Evolutionary conservation across 2,113 vertebrate genomes (phyloP).

Genomic region (Lonchura striata): DNA sequence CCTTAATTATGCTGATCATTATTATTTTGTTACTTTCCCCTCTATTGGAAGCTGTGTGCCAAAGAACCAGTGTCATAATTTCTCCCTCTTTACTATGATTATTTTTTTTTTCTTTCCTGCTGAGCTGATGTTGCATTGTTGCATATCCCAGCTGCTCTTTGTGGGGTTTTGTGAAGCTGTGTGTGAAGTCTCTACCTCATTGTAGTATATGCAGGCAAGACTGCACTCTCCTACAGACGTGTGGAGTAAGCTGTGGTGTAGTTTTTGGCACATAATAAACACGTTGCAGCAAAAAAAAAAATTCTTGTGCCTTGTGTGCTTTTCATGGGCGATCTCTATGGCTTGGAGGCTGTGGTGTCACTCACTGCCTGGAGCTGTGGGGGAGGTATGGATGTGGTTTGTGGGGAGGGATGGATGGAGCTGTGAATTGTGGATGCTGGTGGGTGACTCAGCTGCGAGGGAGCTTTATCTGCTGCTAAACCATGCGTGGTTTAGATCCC

Average conservation of each 20-base stretch:
- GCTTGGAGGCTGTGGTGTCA: rapidly evolving
- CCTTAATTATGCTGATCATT: conserved; percentile 37
- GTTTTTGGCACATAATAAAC: conserved; percentile 98
- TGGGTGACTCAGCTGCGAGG: conserved; percentile 35
- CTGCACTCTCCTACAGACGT: conserved; percentile 91
- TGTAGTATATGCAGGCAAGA: conserved; percentile 96
- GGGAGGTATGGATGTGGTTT: neutral
- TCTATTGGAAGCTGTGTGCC: conserved; percentile 91
- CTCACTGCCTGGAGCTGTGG: neutral
- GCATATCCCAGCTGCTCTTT: conserved; percentile 94
- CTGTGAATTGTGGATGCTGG: neutral
- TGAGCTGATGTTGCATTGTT: conserved; percentile 87
- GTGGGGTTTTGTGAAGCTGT: conserved; percentile 87
- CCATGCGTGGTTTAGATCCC: rapidly evolving
- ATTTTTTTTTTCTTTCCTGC: conserved; percentile 65
- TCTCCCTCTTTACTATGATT: conserved; percentile 34
- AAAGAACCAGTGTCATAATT: conserved; percentile 88
- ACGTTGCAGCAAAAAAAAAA: conserved; percentile 97
- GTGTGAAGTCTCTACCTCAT: conserved; percentile 98
- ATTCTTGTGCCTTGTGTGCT: neutral
- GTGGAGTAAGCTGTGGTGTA: conserved; percentile 92
- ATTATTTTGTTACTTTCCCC: conserved; percentile 74
- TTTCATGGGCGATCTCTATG: rapidly evolving
- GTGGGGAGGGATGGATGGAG: no score
- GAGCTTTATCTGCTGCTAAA: neutral